phyloP scores from a whole-genome alignment of 2,113 vertebrate genomes.

The Xenus cinereus region DNA sequence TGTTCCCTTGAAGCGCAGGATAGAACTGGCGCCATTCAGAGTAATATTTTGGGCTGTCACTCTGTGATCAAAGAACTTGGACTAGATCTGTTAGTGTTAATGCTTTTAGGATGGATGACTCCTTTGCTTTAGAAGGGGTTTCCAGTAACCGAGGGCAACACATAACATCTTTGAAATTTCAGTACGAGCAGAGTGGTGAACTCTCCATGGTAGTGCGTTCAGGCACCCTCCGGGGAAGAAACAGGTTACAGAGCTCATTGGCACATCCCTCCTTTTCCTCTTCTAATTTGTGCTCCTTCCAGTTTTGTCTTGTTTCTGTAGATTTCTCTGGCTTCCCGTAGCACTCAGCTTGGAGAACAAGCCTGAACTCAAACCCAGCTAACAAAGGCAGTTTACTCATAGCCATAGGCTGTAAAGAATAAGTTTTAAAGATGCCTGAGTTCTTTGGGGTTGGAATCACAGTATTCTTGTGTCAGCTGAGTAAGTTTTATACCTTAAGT shows the following conservation, averaged over 20 bases:
- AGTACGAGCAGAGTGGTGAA: background rate
- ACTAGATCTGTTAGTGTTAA: background rate
- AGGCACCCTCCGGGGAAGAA: background rate
- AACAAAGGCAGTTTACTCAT: background rate
- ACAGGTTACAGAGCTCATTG: background rate
- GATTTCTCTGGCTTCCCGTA: background rate
- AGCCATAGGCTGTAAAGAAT: background rate
- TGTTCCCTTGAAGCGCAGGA: background rate
- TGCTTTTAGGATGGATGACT: constrained; percentile 1
- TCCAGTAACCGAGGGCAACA: background rate
- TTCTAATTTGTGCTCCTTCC: background rate
- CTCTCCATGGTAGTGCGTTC: background rate
- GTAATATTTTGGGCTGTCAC: background rate
- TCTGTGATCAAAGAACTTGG: background rate
- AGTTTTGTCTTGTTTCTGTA: constrained; percentile 28
- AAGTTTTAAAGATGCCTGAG: background rate
- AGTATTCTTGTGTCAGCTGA: background rate
- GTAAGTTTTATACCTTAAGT: background rate
- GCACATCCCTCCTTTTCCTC: background rate
- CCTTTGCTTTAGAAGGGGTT: background rate
- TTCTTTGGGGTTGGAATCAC: background rate
- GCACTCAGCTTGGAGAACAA: background rate
- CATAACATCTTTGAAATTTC: background rate
- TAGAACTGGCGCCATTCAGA: background rate
- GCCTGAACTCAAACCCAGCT: background rate